Percentiles rank a stretch among this genome's conserved stretches.
These are phyloP conservation scores for Agrilus planipennis DNA, from an alignment of 1,140 invertebrate species.

Conservation along the genomic window DNA sequence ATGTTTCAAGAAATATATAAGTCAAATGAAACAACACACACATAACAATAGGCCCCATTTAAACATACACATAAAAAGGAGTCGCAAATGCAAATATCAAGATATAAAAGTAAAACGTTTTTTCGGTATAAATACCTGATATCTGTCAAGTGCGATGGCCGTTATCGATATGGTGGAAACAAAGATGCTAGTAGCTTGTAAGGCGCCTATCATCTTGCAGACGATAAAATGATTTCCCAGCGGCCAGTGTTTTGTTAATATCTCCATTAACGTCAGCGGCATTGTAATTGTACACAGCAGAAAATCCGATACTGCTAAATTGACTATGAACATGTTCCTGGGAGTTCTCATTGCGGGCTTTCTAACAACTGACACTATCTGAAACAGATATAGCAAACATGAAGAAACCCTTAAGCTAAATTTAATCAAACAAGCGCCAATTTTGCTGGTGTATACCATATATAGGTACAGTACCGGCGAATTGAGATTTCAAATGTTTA, in stretches of 20 bases:
- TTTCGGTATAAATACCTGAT: conserved; percentile 46
- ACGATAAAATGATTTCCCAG: conserved; percentile 49
- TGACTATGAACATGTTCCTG: conserved; percentile 82
- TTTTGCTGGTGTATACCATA: too few relatives aligned
- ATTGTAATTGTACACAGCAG: conserved; percentile 75
- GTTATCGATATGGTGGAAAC: conserved; percentile 84
- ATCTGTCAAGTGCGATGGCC: conserved; percentile 75
- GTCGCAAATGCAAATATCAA: not conserved
- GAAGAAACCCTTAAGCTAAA: too few relatives aligned
- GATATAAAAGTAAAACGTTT: conserved; percentile 1
- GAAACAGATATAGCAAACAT: conserved; percentile 14
- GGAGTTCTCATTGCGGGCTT: conserved; percentile 77
- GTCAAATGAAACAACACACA: too few relatives aligned
- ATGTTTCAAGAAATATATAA: too few relatives aligned
- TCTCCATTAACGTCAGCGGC: conserved; percentile 72
- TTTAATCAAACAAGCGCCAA: too few relatives aligned
- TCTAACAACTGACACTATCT: conserved; percentile 45
- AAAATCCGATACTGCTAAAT: conserved; percentile 75
- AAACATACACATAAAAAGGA: not conserved
- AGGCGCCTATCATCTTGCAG: conserved; percentile 69
- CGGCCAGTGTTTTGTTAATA: conserved; percentile 64
- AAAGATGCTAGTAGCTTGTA: conserved; percentile 78
- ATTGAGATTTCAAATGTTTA: too few relatives aligned
- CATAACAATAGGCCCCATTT: too few relatives aligned
- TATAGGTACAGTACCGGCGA: too few relatives aligned